Conservation (phyloP, 1,140 invertebrate genomes). For the Wiebesia pumilae region DNA sequence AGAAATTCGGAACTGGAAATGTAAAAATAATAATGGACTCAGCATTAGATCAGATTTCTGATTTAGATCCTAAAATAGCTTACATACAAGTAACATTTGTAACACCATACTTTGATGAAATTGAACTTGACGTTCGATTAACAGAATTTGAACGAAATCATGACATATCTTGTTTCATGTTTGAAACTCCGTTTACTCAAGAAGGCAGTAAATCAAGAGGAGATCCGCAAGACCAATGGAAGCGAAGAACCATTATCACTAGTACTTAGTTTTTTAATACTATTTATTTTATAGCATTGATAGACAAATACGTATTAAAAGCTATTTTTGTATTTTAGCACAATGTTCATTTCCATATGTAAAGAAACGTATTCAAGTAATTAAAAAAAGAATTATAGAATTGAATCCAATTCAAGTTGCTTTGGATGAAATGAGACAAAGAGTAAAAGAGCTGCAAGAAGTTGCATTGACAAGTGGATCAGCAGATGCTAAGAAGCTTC, state of each 20-base stretch:
- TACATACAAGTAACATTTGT: slow-evolving; percentile 95
- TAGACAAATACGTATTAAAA: not conserved
- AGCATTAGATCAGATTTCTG: slow-evolving; percentile 84
- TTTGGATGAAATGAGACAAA: slow-evolving; percentile 91
- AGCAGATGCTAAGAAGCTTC: slow-evolving; percentile 91
- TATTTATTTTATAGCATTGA: not conserved
- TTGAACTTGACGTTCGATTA: slow-evolving; percentile 78
- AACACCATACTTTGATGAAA: slow-evolving; percentile 85
- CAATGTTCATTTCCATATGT: slow-evolving; percentile 93
- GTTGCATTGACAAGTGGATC: slow-evolving; percentile 84
- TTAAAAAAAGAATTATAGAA: slow-evolving; percentile 84
- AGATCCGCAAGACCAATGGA: slow-evolving; percentile 90
- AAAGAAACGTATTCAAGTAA: slow-evolving; percentile 89
- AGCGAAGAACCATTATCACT: slow-evolving; percentile 88
- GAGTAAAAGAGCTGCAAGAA: slow-evolving; percentile 89
- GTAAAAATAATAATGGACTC: slow-evolving; percentile 96
- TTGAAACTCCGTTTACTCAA: slow-evolving; percentile 93
- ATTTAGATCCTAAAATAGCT: slow-evolving; percentile 88
- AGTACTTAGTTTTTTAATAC: slow-evolving; percentile 73
- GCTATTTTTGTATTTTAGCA: slow-evolving; percentile 75
- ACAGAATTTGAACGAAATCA: slow-evolving; percentile 92
- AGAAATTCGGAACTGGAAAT: slow-evolving; percentile 89
- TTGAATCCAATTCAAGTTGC: slow-evolving; percentile 95
- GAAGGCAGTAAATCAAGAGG: slow-evolving; percentile 84
- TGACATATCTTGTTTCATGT: slow-evolving; percentile 91